Conservation (phyloP, 2,797 vertebrate species). For the Nannoperca obscura region DNA sequence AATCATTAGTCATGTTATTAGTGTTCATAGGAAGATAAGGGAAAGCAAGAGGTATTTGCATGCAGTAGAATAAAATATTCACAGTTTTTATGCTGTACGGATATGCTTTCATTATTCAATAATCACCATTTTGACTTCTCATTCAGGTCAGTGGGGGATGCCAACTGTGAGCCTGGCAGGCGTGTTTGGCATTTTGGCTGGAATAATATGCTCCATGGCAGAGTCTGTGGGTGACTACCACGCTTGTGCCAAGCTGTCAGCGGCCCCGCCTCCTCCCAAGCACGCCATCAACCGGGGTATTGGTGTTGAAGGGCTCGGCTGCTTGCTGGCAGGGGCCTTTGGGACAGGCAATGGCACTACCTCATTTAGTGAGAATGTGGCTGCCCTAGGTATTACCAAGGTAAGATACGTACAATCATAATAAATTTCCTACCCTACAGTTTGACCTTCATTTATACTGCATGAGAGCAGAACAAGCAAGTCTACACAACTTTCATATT, state of each 20-base stretch:
- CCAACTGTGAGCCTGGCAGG: slow-evolving; percentile 92
- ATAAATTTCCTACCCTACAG: neutral
- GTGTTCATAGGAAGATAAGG: neutral
- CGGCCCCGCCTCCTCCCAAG: slow-evolving; percentile 90
- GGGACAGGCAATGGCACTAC: slow-evolving; percentile 95
- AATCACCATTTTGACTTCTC: neutral
- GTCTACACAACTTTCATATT: neutral
- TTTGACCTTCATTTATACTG: neutral
- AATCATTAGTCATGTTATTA: neutral
- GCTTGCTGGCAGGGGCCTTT: slow-evolving; percentile 92
- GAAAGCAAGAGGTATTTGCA: neutral
- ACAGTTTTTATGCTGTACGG: neutral
- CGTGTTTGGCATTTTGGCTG: slow-evolving; percentile 92
- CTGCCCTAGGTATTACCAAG: slow-evolving; percentile 93
- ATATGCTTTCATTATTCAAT: neutral
- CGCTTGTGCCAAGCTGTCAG: slow-evolving; percentile 91
- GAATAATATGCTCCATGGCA: slow-evolving; percentile 94
- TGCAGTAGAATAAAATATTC: neutral
- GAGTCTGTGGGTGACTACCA: slow-evolving; percentile 96
- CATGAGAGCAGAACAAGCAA: neutral
- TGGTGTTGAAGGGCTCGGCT: slow-evolving; percentile 92
- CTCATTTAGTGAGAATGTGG: slow-evolving; percentile 94
- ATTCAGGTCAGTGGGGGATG: slow-evolving; percentile 92
- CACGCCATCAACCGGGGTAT: slow-evolving; percentile 94
- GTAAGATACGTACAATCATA: slow-evolving; percentile 72